phyloP scores from a whole-genome alignment of 2,113 vertebrate genomes.

The Scolopax mira region DNA sequence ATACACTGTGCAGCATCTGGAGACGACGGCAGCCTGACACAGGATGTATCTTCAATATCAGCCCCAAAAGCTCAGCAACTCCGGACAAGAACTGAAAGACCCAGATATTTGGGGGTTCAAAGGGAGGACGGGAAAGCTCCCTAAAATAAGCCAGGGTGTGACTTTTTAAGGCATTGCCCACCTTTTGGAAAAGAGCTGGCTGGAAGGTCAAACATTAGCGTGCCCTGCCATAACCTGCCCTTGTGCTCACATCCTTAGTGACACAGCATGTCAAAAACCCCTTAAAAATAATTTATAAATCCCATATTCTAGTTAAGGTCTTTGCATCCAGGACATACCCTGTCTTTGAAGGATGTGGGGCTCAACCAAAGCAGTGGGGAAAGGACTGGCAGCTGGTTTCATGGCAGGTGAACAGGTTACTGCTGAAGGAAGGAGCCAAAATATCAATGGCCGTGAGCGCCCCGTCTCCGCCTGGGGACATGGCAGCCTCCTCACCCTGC shows the following conservation, averaged over 20 bases:
- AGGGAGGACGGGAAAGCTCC: background rate
- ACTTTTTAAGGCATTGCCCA: background rate
- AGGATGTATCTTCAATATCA: background rate
- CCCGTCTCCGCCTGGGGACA: fast-evolving
- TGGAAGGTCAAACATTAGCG: background rate
- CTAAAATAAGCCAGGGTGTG: background rate
- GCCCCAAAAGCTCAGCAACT: background rate
- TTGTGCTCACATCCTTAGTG: background rate
- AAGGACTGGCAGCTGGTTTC: background rate
- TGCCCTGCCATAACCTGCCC: background rate
- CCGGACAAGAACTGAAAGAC: background rate
- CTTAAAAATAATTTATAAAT: too few species aligned
- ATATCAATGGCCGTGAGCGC: background rate
- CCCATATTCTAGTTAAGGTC: background rate
- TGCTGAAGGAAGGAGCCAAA: background rate
- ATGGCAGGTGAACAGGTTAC: background rate
- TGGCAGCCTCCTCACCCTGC: fast-evolving
- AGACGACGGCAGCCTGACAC: background rate
- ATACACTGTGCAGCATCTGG: fast-evolving
- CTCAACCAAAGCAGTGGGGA: background rate
- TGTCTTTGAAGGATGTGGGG: background rate
- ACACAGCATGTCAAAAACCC: background rate
- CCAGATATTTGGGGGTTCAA: background rate
- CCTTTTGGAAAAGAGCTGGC: background rate
- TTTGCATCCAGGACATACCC: background rate